These are phyloP conservation scores for Odontocolon sp. DNA, from an alignment of 2,888 invertebrate species.

Conservation along the genomic window DNA sequence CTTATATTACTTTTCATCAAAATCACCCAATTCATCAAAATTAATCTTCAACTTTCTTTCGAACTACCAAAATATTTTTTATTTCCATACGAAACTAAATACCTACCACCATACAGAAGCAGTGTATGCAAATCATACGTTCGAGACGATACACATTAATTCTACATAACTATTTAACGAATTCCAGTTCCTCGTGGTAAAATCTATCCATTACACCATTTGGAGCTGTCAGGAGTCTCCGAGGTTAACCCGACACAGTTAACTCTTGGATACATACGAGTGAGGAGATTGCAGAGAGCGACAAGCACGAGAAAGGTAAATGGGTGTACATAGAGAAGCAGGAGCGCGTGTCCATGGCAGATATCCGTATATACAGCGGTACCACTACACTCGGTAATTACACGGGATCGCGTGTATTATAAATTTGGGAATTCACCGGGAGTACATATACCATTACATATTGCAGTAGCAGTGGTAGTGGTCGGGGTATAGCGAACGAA, in stretches of 20 bases:
- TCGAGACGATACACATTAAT: too few species aligned
- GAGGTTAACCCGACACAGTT: constrained; percentile 1
- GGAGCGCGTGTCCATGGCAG: constrained; percentile 11
- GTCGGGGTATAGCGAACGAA: constrained; percentile 1
- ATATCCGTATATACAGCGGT: constrained; percentile 1
- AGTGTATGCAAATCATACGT: too few species aligned
- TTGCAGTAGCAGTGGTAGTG: not conserved
- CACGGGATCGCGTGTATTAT: constrained; percentile 27
- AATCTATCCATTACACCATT: constrained; percentile 15
- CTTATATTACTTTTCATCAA: not conserved
- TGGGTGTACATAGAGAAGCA: not conserved
- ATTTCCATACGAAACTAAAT: too few species aligned
- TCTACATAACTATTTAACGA: too few species aligned
- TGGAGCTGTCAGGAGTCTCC: constrained; percentile 7
- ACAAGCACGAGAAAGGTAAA: constrained; percentile 2
- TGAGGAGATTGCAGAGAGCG: not conserved
- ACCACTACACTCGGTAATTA: too few species aligned
- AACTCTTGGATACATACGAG: too few species aligned
- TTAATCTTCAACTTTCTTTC: not conserved
- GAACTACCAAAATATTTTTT: not conserved
- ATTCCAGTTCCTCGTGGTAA: not conserved
- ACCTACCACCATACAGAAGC: too few species aligned
- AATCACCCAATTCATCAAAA: not conserved
- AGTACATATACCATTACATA: not conserved
- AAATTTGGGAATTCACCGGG: constrained; percentile 23